These are phyloP conservation scores for Ambastaia sidthimunki DNA, from an alignment of 2,797 vertebrate genomes.

Conservation along the genomic window DNA sequence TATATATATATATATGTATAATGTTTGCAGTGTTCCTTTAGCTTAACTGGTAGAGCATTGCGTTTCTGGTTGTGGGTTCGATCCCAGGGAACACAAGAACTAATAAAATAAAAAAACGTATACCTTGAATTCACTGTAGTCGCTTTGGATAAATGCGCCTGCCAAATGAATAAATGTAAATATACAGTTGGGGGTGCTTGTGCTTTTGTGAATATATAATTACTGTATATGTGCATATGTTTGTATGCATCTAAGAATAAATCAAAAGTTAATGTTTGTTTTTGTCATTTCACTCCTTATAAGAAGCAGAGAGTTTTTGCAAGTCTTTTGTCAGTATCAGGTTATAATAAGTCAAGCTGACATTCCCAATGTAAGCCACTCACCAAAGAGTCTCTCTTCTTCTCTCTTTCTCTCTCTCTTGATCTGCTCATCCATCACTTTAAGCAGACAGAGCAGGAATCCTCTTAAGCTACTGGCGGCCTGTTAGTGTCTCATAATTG, in stretches of 20 bases:
- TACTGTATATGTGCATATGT: background rate
- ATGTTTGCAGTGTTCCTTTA: no score
- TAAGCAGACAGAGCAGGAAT: constrained; percentile 53
- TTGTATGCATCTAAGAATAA: background rate
- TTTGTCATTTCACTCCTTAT: background rate
- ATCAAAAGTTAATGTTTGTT: background rate
- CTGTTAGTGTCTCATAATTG: constrained; percentile 50
- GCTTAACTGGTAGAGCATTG: no score
- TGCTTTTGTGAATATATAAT: no score
- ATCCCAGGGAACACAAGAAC: no score
- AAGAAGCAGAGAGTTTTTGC: background rate
- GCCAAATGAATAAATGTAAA: no score
- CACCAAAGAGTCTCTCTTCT: constrained; percentile 38
- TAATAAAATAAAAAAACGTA: no score
- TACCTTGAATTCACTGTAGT: no score
- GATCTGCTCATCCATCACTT: constrained; percentile 53
- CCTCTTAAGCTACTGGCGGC: constrained; percentile 52
- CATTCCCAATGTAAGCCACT: constrained; percentile 29
- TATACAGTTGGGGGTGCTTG: no score
- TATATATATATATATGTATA: background rate
- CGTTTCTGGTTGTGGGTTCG: no score
- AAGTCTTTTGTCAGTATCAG: constrained; percentile 14
- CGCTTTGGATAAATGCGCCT: no score
- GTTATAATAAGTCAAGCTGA: constrained; percentile 27
- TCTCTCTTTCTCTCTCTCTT: constrained; percentile 32